phyloP scores from a whole-genome alignment of 2,797 vertebrate genomes.

The Tinamus major region DNA sequence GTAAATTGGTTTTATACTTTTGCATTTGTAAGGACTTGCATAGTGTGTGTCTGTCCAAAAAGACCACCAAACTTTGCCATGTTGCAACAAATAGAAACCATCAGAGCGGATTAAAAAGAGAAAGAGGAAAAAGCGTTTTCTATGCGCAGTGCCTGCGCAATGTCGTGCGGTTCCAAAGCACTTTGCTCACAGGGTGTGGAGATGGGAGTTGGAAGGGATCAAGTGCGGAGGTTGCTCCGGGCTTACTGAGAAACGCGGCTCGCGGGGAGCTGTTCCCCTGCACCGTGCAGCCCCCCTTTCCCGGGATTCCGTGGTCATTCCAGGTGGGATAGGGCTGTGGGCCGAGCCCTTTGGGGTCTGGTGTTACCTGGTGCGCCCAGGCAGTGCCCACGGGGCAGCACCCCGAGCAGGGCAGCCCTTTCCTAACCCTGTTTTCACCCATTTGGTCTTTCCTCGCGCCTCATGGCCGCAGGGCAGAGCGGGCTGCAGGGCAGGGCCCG shows the following conservation, averaged over 20 bases:
- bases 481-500: background rate
- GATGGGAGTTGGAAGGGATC: background rate
- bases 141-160: rapidly evolving
- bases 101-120: background rate
- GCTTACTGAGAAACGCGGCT: rapidly evolving
- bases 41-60: background rate
- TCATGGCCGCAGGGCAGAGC: no score
- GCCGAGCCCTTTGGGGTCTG: background rate
- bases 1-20: background rate
- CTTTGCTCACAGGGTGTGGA: background rate
- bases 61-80: background rate
- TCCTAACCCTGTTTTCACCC: rapidly evolving
- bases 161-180: background rate
- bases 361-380: rapidly evolving
- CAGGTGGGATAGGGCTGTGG: rapidly evolving
- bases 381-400: no score
- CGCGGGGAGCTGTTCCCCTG: rapidly evolving
- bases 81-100: background rate
- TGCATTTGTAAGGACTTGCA: background rate
- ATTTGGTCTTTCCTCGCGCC: background rate
- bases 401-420: rapidly evolving
- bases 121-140: background rate
- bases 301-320: background rate
- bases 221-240: background rate
- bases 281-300: rapidly evolving